Evolutionary conservation across 2,888 invertebrate species (phyloP).

Genomic region (Sialis fuliginosa): DNA sequence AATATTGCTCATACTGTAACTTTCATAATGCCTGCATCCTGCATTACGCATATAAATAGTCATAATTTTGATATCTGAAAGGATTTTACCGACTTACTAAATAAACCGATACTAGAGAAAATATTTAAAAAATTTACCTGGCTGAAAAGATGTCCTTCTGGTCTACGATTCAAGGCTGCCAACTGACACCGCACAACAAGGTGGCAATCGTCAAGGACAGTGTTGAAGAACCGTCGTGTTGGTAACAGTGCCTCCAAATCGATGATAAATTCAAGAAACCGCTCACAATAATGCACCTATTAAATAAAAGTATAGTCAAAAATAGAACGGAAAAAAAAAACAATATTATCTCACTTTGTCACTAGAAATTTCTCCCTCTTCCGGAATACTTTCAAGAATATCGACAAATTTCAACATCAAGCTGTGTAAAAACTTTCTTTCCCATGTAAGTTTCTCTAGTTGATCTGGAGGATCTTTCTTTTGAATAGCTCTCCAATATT

Average conservation of each 20-base stretch:
- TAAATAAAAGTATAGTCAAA: constrained; percentile 7
- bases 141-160: constrained; percentile 78
- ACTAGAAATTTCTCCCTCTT: constrained; percentile 36
- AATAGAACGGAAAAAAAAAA: neutral
- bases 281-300: constrained; percentile 70
- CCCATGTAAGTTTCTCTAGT: constrained; percentile 59
- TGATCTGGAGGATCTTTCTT: constrained; percentile 64
- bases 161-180: constrained; percentile 49
- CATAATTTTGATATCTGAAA: too few species aligned
- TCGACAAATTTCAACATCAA: constrained; percentile 78
- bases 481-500: constrained; percentile 78
- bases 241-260: constrained; percentile 91
- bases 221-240: constrained; percentile 92
- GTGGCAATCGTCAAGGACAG: constrained; percentile 87
- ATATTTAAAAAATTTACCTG: constrained; percentile 39
- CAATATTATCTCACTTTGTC: constrained; percentile 31
- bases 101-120: too few species aligned
- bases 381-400: constrained; percentile 57
- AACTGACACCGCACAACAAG: constrained; percentile 78
- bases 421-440: constrained; percentile 66
- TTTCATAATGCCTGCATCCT: too few species aligned
- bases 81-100: too few species aligned
- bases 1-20: too few species aligned
- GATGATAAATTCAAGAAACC: constrained; percentile 88
- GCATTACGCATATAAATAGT: too few species aligned